phyloP scores from a whole-genome alignment of 2,888 invertebrate species.

The Lathronympha strigana region DNA sequence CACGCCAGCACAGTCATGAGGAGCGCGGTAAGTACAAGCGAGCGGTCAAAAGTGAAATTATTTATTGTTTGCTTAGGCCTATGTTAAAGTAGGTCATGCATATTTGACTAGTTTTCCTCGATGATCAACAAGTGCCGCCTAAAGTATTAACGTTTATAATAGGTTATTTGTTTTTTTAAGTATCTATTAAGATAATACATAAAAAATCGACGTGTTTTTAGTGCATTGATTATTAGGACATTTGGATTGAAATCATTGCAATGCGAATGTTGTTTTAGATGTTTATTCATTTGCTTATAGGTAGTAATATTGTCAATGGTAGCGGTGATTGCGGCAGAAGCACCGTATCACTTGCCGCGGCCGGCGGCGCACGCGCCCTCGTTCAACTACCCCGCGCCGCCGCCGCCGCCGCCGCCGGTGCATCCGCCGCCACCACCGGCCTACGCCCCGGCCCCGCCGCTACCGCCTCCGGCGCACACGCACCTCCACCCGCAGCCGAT shows the following conservation, averaged over 20 bases:
- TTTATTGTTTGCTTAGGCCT: slow-evolving; percentile 51
- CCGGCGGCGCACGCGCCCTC: slow-evolving; percentile 62
- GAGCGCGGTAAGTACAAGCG: slow-evolving; percentile 71
- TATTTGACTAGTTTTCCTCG: slow-evolving; percentile 31
- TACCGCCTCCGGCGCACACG: slow-evolving; percentile 21
- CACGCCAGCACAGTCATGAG: slow-evolving; percentile 68
- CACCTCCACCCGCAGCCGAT: slow-evolving; percentile 9
- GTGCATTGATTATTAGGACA: neutral
- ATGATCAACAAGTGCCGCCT: slow-evolving; percentile 13
- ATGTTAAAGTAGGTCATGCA: slow-evolving; percentile 45
- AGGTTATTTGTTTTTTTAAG: neutral
- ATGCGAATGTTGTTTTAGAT: slow-evolving; percentile 24
- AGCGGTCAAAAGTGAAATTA: slow-evolving; percentile 51
- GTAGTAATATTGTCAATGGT: slow-evolving; percentile 68
- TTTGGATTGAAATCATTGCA: slow-evolving; percentile 11
- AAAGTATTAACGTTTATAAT: neutral
- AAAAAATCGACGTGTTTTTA: neutral
- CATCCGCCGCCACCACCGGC: slow-evolving; percentile 38
- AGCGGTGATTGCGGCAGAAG: slow-evolving; percentile 67
- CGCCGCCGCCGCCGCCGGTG: slow-evolving; percentile 40
- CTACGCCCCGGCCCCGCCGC: slow-evolving; percentile 38
- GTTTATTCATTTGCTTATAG: slow-evolving; percentile 56
- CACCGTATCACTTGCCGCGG: slow-evolving; percentile 72
- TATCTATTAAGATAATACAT: neutral
- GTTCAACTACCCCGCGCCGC: slow-evolving; percentile 59